These are phyloP conservation scores for Caenorhabditis sp. DNA, from an alignment of 2,888 invertebrate genomes.

Conservation along the genomic window DNA sequence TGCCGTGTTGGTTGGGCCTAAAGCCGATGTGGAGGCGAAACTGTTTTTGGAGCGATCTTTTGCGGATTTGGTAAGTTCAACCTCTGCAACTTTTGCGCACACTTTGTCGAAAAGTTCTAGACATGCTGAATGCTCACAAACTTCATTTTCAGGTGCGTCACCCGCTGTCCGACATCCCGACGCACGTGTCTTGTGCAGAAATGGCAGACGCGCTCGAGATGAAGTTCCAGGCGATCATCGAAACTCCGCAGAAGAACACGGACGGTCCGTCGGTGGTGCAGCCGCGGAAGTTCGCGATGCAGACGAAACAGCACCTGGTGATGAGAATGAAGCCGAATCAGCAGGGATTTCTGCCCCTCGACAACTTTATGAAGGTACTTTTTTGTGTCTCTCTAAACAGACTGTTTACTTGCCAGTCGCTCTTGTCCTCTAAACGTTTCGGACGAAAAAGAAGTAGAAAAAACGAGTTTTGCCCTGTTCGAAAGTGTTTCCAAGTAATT, in stretches of 20 bases:
- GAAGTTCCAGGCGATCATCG: slow-evolving; percentile 78
- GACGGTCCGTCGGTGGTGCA: slow-evolving; percentile 75
- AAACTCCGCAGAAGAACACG: slow-evolving; percentile 77
- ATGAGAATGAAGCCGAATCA: slow-evolving; percentile 73
- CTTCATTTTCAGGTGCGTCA: slow-evolving; percentile 69
- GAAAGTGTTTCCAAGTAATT: slow-evolving; percentile 19
- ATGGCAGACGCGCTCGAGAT: slow-evolving; percentile 78
- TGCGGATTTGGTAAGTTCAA: slow-evolving; percentile 67
- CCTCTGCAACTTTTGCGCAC: slow-evolving; percentile 10
- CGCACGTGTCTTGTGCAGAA: slow-evolving; percentile 70
- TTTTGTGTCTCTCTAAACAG: no score
- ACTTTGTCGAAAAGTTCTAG: no score
- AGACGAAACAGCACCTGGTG: slow-evolving; percentile 74
- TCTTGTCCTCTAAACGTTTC: slow-evolving; percentile 21
- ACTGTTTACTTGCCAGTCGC: no score
- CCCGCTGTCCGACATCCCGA: slow-evolving; percentile 75
- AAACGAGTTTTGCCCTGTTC: slow-evolving; percentile 27
- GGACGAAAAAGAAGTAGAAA: slow-evolving; percentile 8
- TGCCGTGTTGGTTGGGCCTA: slow-evolving; percentile 78
- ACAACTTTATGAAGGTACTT: slow-evolving; percentile 77
- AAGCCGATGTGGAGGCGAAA: slow-evolving; percentile 78
- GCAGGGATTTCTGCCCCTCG: slow-evolving; percentile 70
- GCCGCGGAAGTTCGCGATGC: slow-evolving; percentile 71
- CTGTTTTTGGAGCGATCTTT: slow-evolving; percentile 77
- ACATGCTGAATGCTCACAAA: no score